Evolutionary conservation across 2,797 vertebrate species (phyloP), one percentile per base, ranked within the genome.

Genomic region (Bradypodion pumilum): DNA sequence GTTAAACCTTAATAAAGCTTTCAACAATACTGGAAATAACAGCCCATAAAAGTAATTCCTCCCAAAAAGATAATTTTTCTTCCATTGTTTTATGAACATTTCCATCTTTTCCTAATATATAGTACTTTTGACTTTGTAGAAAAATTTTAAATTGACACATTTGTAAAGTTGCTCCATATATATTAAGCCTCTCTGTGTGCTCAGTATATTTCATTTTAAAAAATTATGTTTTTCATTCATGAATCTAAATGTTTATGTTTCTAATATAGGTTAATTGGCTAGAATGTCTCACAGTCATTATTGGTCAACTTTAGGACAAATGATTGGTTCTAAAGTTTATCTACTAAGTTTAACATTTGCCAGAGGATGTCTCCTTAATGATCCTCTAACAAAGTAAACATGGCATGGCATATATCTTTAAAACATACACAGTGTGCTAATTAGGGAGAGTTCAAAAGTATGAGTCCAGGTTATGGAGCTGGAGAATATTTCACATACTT

Each of bases 271-370:
- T 70, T 83, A 86, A 56, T 56, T 9, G 46, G 74, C 49, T 72
- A 46, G 12, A 49, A 63, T 52, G 85, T 89, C 63, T 87, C 27
- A 42, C 73, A 52, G 10, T 78, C 49, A 88, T 7, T 86, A 69
- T 35, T 79, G 68, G 65, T 83, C 8, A 7, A 75, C 89, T 32
- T 88, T 91, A 72, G 21, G 84, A 79, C 73, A 89, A 49, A 72
- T 10, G 83, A 42, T 89, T 86, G 81, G 66, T 6, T 0, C 69
- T 88, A 73, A 69, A 78, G 91, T 85, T 81, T 70, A 74, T 77
- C 87, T 92, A 75, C 79, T 85, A 92, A 90, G 82, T 40, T 89
- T 89, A 73, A 27, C 69, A 13, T 90, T 92, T 87, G 40, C 90
- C 83, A 80, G 73, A 75, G 27, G 79, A 37, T 52, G 75, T 6